Percentiles rank a stretch among this genome's conserved stretches.
These are phyloP conservation scores for Whitmania pigra DNA, from an alignment of 1,140 invertebrate species.

Conservation along the genomic window DNA sequence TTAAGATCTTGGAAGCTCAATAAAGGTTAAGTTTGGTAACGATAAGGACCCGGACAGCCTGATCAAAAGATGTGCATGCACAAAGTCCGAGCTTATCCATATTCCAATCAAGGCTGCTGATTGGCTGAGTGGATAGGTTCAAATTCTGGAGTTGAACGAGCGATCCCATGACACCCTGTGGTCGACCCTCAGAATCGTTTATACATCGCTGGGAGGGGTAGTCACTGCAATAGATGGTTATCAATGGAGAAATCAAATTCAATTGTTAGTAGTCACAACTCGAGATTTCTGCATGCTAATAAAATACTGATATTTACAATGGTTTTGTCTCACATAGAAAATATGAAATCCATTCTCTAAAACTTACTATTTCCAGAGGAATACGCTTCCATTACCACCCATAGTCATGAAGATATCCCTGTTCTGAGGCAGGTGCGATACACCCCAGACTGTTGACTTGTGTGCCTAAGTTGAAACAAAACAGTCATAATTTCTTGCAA, in stretches of 20 bases:
- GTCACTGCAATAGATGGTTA: conserved; percentile 48
- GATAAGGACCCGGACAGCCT: conserved; percentile 71
- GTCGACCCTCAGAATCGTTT: conserved; percentile 55
- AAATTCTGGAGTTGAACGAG: conserved; percentile 64
- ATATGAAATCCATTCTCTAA: not conserved
- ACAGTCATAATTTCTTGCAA: not conserved
- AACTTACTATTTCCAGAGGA: conserved; percentile 81
- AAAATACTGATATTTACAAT: not conserved
- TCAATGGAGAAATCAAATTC: too few relatives aligned
- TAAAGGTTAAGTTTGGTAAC: conserved; percentile 60
- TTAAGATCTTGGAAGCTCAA: not conserved
- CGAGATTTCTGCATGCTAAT: too few relatives aligned
- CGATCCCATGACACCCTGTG: conserved; percentile 61
- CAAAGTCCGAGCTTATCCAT: conserved; percentile 73
- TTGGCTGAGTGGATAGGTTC: conserved; percentile 70
- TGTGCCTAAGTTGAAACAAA: conserved; percentile 45
- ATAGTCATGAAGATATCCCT: conserved; percentile 81
- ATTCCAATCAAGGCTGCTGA: conserved; percentile 80
- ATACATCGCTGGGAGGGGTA: conserved; percentile 65
- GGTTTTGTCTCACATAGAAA: not conserved
- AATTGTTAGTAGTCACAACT: not conserved
- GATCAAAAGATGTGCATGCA: conserved; percentile 80
- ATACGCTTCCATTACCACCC: conserved; percentile 71
- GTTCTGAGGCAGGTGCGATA: conserved; percentile 78
- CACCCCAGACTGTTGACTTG: conserved; percentile 74